These are phyloP conservation scores for Ianthella basta DNA, from an alignment of 37 sponge, comb jelly and placozoan genomes.

Conservation along the genomic window DNA sequence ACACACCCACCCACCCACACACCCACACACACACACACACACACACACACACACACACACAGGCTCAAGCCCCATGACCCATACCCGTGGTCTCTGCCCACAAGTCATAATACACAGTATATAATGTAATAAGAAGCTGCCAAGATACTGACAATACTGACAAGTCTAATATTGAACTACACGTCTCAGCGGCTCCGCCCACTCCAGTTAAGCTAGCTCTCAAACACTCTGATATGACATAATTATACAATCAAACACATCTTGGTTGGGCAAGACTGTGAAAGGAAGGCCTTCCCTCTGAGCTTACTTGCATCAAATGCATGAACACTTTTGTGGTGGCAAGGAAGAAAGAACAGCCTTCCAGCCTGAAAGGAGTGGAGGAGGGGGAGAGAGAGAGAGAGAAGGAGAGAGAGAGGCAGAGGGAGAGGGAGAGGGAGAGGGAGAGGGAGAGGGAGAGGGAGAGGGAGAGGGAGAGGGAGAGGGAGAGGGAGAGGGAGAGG, in stretches of 20 bases:
- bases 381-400: neutral
- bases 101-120: too few species aligned
- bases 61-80: too few species aligned
- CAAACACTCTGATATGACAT: neutral
- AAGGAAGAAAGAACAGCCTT: constrained; percentile 50
- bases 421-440: neutral
- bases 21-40: too few species aligned
- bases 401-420: constrained; percentile 12
- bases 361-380: constrained; percentile 28
- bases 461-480: neutral
- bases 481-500: neutral
- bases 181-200: too few species aligned
- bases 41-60: too few species aligned
- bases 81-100: too few species aligned
- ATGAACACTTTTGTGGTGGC: constrained; percentile 25
- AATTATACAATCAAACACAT: neutral
- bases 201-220: too few species aligned
- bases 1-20: too few species aligned
- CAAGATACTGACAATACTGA: too few species aligned
- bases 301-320: constrained; percentile 40
- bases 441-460: neutral
- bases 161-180: too few species aligned
- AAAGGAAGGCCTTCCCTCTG: neutral
- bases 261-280: too few species aligned
- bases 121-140: too few species aligned